Evolutionary conservation across 2,797 vertebrate genomes (phyloP).

Genomic region (Tangara arthus): DNA sequence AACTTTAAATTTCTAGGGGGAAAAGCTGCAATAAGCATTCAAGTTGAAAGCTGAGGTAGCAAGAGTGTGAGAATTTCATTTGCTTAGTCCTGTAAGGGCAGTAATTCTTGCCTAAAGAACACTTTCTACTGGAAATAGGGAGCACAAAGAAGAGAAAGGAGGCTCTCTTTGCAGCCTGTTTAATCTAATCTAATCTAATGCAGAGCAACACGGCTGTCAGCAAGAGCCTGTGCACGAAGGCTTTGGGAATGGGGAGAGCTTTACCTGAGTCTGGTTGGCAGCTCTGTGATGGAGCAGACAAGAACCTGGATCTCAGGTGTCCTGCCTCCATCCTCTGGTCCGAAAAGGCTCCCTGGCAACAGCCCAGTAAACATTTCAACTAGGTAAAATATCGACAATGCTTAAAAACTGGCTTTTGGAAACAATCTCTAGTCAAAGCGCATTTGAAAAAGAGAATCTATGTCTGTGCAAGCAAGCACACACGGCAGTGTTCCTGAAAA

Average conservation of each 20-base stretch:
- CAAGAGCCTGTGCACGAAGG: background rate
- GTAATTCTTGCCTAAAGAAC: background rate
- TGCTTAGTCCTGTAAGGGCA: background rate
- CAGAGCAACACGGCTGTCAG: background rate
- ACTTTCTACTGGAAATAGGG: background rate
- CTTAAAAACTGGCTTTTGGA: background rate
- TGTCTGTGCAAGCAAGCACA: background rate
- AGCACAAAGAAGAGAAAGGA: background rate
- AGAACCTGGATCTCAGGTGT: background rate
- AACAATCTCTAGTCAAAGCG: background rate
- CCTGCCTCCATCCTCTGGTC: background rate
- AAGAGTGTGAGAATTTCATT: background rate
- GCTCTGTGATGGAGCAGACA: background rate
- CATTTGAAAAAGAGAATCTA: background rate
- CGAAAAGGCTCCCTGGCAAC: background rate
- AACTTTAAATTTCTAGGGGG: background rate
- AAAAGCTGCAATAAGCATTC: background rate
- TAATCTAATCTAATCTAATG: background rate
- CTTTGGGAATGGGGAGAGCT: background rate
- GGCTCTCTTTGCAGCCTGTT: background rate
- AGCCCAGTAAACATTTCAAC: background rate
- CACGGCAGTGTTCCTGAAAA: background rate
- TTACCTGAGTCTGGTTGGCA: background rate
- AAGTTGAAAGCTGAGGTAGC: background rate
- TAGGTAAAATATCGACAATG: rapidly evolving